Conservation (phyloP, 2,797 vertebrate species). For the Onychomys leucogaster region DNA sequence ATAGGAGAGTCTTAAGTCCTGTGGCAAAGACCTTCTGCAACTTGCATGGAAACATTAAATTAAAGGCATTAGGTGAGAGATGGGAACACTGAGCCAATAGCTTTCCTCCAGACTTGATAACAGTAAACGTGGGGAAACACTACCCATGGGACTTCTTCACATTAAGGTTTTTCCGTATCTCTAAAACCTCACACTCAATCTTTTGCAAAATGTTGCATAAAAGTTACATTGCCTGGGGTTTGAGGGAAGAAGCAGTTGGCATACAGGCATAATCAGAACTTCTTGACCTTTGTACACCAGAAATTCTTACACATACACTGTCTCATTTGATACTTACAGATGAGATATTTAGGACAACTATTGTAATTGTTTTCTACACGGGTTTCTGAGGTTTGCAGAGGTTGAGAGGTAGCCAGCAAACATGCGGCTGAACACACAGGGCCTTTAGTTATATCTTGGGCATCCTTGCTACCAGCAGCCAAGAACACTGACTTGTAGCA, state of each 20-base stretch:
- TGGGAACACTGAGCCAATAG: not conserved
- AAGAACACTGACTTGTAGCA: not conserved
- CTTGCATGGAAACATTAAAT: constrained; percentile 57
- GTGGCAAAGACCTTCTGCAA: constrained; percentile 38
- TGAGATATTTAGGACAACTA: constrained; percentile 42
- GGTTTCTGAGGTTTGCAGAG: constrained; percentile 41
- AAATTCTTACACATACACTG: constrained; percentile 40
- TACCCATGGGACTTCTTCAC: constrained; percentile 8
- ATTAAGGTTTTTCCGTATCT: constrained; percentile 48
- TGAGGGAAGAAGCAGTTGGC: constrained; percentile 29
- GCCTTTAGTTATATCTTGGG: not conserved
- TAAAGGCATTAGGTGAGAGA: not conserved
- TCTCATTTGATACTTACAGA: constrained; percentile 49
- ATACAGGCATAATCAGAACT: constrained; percentile 45
- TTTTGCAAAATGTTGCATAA: constrained; percentile 57
- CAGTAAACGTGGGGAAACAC: constrained; percentile 29
- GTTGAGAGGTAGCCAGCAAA: not conserved
- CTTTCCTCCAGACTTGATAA: constrained; percentile 60
- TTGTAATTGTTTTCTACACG: constrained; percentile 37
- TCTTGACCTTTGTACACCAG: constrained; percentile 1
- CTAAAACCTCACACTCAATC: constrained; percentile 5
- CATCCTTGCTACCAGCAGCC: not conserved
- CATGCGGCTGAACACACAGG: not conserved
- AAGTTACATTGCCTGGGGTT: constrained; percentile 36
- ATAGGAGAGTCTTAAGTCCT: constrained; percentile 61